Evolutionary conservation across 2,888 invertebrate genomes (phyloP), one percentile per base, ranked within the genome.

Genomic region (Gibbula magus): DNA sequence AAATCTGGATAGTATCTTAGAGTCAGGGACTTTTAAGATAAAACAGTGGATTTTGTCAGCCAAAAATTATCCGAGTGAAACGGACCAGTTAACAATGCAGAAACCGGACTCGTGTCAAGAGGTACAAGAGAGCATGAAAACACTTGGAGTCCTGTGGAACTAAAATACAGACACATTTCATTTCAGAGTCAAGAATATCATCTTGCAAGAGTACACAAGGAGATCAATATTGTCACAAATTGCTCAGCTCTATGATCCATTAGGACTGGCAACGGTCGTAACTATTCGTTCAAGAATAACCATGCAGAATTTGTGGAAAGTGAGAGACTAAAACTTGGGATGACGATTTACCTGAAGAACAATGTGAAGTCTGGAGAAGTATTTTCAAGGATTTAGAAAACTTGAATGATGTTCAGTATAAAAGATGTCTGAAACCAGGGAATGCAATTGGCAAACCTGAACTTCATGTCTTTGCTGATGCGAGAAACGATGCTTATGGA

Each of bases 11-110:
- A 0, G 54, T 16, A 22, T 77, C n/a, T 45, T 80, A 4, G 51
- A 51, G 3, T 39, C 73, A 18, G 80, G 80, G 18, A 73, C 54
- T 35, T 80, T 80, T 25, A 35, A 75, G 61, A 76, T 79, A 10
- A 75, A 79, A 22, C 52, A 67, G 35, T 79, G 79, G 76, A 67
- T 51, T 70, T 22, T 53, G 52, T 32, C 67, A 3, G 39, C 29
- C 0, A 51, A 18, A 10, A 8, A 35, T 35, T 3, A 35, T 3
- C 3, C 4, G n/a, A 13, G 32, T 5, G 25, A 10, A 66, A 54
- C 13, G 53, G 20, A 73, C 18, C 56, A 56, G 8, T 10, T n/a
- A n/a, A 56, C 13, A n/a, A 2, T 56, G n/a, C 20, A n/a, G 56
- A 20, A 0, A 20, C 8, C 22, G 8, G n/a, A n/a, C 8, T 56